A percentile compares a stretch with the other conserved stretches of the same genome.
Evolutionary conservation across 2,113 vertebrate species (phyloP).

Genomic region (Gila orcuttii): DNA sequence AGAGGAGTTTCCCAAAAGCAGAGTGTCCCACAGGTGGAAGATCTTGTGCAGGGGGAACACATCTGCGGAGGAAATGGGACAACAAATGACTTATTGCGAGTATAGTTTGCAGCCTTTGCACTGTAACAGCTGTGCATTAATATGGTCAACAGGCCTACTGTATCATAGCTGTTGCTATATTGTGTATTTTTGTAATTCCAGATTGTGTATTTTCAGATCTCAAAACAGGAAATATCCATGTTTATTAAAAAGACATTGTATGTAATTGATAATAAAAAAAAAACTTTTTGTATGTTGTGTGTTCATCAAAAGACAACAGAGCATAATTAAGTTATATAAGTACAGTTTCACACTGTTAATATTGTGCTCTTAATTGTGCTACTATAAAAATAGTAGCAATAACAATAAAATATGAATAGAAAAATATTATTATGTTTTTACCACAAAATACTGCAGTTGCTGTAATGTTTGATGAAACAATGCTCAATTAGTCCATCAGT

Average conservation of each 20-base stretch:
- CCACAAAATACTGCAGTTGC: neutral
- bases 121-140: neutral
- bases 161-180: slow-evolving; percentile 4
- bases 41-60: slow-evolving; percentile 99
- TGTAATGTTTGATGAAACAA: slow-evolving; percentile 30
- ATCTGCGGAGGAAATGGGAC: slow-evolving; percentile 74
- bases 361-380: neutral
- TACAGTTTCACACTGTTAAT: neutral
- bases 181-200: neutral
- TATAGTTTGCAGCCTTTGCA: neutral
- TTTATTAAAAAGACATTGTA: neutral
- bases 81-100: neutral
- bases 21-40: slow-evolving; percentile 97
- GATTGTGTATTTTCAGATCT: neutral
- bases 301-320: neutral
- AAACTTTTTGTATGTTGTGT: neutral
- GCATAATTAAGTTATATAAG: neutral
- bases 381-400: neutral
- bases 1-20: slow-evolving; percentile 95
- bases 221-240: neutral
- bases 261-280: no score
- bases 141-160: neutral
- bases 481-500: slow-evolving; percentile 37
- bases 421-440: neutral
- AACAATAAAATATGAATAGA: neutral